Conservation (phyloP, 2,113 vertebrate genomes). For the Suricata suricatta region DNA sequence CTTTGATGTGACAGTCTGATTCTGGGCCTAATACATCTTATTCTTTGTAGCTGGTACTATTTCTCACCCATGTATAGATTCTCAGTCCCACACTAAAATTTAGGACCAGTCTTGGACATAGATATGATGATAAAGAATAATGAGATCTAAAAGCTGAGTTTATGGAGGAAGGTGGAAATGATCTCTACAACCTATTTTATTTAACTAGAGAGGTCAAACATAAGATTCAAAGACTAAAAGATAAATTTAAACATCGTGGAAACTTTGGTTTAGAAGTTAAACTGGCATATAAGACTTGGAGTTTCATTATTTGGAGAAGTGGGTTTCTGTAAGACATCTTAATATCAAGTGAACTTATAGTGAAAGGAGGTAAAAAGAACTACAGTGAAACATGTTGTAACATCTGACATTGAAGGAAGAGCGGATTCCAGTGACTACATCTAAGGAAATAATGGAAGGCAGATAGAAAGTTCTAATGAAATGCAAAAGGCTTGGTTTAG, state of each 20-base stretch:
- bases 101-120: neutral
- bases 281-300: neutral
- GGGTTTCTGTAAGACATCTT: neutral
- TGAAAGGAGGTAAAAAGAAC: neutral
- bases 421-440: neutral
- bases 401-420: neutral
- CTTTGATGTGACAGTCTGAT: neutral
- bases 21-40: neutral
- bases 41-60: neutral
- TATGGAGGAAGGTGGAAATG: neutral
- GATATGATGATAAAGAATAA: neutral
- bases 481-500: no score
- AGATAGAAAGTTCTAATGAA: neutral
- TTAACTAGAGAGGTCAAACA: neutral
- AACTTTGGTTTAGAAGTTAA: neutral
- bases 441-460: neutral
- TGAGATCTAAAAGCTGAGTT: neutral
- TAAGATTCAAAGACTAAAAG: neutral
- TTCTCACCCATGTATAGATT: neutral
- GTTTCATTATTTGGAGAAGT: neutral
- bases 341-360: neutral
- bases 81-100: neutral
- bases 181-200: constrained; percentile 7
- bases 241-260: constrained; percentile 4
- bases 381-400: neutral